Conservation (phyloP, 2,888 invertebrate genomes). For the Megamerina dolium region DNA sequence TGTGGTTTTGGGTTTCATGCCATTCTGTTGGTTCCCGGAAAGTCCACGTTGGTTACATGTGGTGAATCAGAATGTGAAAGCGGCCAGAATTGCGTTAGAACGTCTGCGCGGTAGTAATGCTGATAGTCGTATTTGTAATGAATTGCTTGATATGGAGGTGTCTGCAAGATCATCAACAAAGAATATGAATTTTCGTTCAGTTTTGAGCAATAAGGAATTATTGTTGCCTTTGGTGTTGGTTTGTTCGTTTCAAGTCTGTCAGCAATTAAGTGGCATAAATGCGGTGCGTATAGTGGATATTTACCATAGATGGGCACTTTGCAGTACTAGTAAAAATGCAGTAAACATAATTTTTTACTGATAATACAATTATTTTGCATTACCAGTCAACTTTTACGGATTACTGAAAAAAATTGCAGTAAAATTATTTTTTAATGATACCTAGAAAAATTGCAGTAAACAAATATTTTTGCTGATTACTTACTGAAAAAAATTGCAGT, state of each 20-base stretch:
- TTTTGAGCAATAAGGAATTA: slow-evolving; percentile 55
- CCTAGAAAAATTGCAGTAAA: too few relatives aligned
- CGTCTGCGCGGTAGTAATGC: slow-evolving; percentile 24
- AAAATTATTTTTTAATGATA: too few relatives aligned
- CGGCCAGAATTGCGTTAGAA: slow-evolving; percentile 48
- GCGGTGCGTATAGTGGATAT: slow-evolving; percentile 61
- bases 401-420: too few relatives aligned
- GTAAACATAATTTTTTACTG: too few relatives aligned
- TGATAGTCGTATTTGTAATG: slow-evolving; percentile 47
- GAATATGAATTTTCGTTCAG: slow-evolving; percentile 57
- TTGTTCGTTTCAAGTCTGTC: slow-evolving; percentile 65
- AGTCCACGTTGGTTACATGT: slow-evolving; percentile 80
- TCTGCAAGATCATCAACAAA: slow-evolving; percentile 39
- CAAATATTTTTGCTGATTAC: too few relatives aligned
- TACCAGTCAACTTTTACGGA: too few relatives aligned
- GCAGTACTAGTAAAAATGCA: too few relatives aligned
- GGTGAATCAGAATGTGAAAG: slow-evolving; percentile 58
- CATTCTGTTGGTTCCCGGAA: slow-evolving; percentile 70
- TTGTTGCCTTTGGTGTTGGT: slow-evolving; percentile 68
- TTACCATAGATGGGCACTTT: too few relatives aligned
- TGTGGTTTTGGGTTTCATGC: slow-evolving; percentile 57
- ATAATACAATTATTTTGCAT: too few relatives aligned
- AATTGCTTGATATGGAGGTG: slow-evolving; percentile 56
- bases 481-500: too few relatives aligned
- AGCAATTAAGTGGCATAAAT: slow-evolving; percentile 85